A percentile compares a stretch with the other conserved stretches of the same genome.
Evolutionary conservation across 2,888 invertebrate species (phyloP).

Genomic region (Athalia rosae): DNA sequence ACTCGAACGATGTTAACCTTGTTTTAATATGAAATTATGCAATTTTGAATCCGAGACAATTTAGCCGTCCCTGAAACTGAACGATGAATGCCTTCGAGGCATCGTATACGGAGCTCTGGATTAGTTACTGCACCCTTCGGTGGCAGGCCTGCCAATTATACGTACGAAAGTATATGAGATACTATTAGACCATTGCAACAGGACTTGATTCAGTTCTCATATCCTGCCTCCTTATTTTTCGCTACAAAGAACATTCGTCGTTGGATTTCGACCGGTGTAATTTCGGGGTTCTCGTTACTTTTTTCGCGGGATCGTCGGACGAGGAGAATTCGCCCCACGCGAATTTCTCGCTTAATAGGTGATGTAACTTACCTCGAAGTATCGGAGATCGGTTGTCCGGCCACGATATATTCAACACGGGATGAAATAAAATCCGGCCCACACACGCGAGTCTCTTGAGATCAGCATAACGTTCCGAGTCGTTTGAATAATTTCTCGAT

Average conservation of each 20-base stretch:
- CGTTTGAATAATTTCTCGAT: slow-evolving; percentile 47
- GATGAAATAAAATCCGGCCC: slow-evolving; percentile 33
- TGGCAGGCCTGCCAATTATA: not conserved
- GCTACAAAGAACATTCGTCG: no score
- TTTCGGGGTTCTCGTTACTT: not conserved
- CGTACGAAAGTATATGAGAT: not conserved
- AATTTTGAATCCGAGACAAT: slow-evolving; percentile 54
- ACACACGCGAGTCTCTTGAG: slow-evolving; percentile 33
- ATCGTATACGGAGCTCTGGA: slow-evolving; percentile 11
- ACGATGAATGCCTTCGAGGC: slow-evolving; percentile 43
- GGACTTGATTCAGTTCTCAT: not conserved
- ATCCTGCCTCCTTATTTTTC: no score
- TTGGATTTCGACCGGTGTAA: not conserved
- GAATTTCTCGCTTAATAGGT: slow-evolving; percentile 33
- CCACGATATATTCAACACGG: slow-evolving; percentile 1
- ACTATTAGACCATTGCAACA: not conserved
- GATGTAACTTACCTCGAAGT: slow-evolving; percentile 28
- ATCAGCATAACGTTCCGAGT: slow-evolving; percentile 15
- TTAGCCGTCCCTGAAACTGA: slow-evolving; percentile 52
- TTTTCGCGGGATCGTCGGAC: not conserved
- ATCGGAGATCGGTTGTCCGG: slow-evolving; percentile 33
- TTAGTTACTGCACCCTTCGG: not conserved
- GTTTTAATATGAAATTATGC: slow-evolving; percentile 48
- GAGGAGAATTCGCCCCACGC: slow-evolving; percentile 24
- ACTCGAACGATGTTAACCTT: slow-evolving; percentile 36